A percentile compares a stretch with the other conserved stretches of the same genome.
Conservation (phyloP, 2,888 invertebrate genomes). For the Cordilura impudica region DNA sequence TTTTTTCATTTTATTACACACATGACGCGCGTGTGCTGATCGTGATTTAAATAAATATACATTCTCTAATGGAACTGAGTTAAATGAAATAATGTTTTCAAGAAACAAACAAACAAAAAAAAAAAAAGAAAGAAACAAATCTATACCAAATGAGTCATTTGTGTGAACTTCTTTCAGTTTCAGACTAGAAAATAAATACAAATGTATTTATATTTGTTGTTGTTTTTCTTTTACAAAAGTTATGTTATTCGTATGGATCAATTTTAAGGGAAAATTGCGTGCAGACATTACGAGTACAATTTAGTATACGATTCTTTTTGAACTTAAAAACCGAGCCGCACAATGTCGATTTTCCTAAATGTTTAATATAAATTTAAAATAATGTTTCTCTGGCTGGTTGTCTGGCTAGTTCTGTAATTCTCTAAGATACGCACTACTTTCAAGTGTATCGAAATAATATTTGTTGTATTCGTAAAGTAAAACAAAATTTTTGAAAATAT, state of each 20-base stretch:
- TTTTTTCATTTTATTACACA: conserved; percentile 26
- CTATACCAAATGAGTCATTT: conserved; percentile 49
- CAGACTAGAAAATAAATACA: background rate
- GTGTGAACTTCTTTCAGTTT: conserved; percentile 24
- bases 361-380: background rate
- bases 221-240: background rate
- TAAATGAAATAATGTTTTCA: conserved; percentile 15
- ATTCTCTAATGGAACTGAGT: conserved; percentile 3
- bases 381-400: background rate
- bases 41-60: background rate
- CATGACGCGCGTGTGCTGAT: conserved; percentile 48
- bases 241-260: background rate
- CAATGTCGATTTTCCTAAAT: background rate
- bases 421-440: background rate
- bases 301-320: conserved; percentile 3
- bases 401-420: background rate
- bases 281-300: conserved; percentile 35
- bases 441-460: conserved; percentile 30
- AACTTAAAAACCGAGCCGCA: conserved; percentile 14
- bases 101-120: too few species aligned
- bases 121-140: too few species aligned
- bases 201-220: background rate
- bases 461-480: background rate
- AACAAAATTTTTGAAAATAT: conserved; percentile 17
- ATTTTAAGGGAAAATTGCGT: conserved; percentile 24